Evolutionary conservation across 2,797 vertebrate species (phyloP).

Genomic region (Sylvilagus floridanus): DNA sequence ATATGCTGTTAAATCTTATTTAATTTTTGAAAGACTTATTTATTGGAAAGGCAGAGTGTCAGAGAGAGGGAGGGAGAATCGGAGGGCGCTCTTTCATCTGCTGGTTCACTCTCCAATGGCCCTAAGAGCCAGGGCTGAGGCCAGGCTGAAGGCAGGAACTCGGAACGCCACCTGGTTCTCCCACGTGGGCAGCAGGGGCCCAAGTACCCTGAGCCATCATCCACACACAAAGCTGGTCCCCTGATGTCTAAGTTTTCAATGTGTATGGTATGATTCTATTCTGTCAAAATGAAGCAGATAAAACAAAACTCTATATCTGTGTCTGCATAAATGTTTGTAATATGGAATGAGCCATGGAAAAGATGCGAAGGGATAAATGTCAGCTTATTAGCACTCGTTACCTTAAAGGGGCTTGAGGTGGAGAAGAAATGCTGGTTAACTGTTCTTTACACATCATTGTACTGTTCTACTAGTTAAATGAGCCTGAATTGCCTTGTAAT

Average conservation of each 20-base stretch:
- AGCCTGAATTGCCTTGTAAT: slow-evolving; percentile 24
- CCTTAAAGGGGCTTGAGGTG: neutral
- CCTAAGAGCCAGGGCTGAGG: no score
- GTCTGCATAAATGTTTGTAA: slow-evolving; percentile 31
- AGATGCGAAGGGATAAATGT: slow-evolving; percentile 8
- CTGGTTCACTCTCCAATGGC: no score
- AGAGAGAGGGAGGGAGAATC: no score
- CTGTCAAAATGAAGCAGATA: slow-evolving; percentile 47
- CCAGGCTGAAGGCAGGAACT: no score
- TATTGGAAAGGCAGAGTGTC: no score
- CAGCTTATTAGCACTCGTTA: slow-evolving; percentile 47
- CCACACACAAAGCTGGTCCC: no score
- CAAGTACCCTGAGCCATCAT: no score
- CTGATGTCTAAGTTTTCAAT: neutral
- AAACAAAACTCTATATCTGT: neutral
- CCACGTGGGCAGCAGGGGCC: no score
- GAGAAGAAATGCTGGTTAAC: neutral
- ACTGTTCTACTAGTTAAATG: slow-evolving; percentile 39
- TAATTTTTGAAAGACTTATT: no score
- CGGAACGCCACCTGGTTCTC: no score
- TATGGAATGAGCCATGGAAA: slow-evolving; percentile 58
- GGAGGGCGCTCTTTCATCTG: no score
- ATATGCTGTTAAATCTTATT: slow-evolving; percentile 26
- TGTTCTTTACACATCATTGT: slow-evolving; percentile 34
- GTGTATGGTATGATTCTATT: slow-evolving; percentile 5